Conservation (phyloP, 2,797 vertebrate species). For the Potorous gilbertii region DNA sequence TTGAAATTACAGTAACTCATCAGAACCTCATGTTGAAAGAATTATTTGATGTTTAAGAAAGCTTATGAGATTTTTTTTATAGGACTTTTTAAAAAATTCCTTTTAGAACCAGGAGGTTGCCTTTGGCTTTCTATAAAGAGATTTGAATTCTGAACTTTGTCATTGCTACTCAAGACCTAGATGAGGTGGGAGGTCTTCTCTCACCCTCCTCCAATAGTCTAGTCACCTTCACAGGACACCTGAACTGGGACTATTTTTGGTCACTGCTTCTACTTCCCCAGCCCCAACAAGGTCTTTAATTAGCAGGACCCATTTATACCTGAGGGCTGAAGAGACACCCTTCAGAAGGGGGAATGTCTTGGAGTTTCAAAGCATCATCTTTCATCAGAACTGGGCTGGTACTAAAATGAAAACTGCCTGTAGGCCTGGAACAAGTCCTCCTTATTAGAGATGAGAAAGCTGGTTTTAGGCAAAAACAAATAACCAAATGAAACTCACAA, state of each 20-base stretch:
- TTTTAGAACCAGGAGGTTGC: conserved; percentile 48
- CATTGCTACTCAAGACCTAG: conserved; percentile 52
- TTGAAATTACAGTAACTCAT: conserved; percentile 71
- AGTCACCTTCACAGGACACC: neutral
- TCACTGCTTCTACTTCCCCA: neutral
- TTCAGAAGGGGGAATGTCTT: conserved; percentile 6
- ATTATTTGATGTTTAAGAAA: conserved; percentile 70
- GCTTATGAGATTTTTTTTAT: conserved; percentile 60
- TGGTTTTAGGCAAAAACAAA: neutral
- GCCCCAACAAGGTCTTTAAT: conserved; percentile 19
- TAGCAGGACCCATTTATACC: neutral
- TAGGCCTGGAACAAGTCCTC: neutral
- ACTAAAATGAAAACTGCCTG: neutral
- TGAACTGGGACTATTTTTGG: conserved; percentile 1
- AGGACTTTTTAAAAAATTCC: conserved; percentile 51
- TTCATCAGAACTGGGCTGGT: neutral
- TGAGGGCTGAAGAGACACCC: neutral
- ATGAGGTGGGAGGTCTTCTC: conserved; percentile 46
- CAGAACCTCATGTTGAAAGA: conserved; percentile 65
- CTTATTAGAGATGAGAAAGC: neutral
- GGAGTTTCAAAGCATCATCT: conserved; percentile 2
- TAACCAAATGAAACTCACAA: neutral
- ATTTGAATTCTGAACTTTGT: conserved; percentile 17
- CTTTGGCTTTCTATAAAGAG: conserved; percentile 41
- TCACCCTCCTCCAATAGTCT: neutral